These are phyloP conservation scores for Temnopleurus reevesii DNA, from an alignment of 53 echinoderm and acorn worm species.

Conservation along the genomic window DNA sequence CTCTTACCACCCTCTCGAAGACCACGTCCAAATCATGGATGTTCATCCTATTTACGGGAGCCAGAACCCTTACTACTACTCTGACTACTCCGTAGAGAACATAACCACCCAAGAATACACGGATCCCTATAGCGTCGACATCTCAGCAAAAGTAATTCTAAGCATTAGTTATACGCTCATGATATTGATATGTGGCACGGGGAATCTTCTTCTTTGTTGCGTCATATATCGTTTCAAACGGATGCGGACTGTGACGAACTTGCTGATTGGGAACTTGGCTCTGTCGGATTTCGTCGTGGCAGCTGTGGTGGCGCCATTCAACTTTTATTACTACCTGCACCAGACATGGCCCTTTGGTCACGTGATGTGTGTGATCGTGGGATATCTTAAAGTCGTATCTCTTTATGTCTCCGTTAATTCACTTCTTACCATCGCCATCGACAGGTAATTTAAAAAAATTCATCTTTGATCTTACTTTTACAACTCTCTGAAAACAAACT, in stretches of 20 bases:
- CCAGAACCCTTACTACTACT: conserved; percentile 39
- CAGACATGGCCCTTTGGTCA: conserved; percentile 95
- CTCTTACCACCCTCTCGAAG: conserved; percentile 37
- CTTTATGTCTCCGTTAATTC: conserved; percentile 96
- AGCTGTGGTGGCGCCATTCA: conserved; percentile 85
- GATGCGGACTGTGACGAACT: conserved; percentile 95
- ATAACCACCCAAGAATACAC: not conserved
- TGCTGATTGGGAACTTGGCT: conserved; percentile 94
- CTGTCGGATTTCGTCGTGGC: conserved; percentile 94
- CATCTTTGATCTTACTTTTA: no score
- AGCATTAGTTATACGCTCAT: conserved; percentile 78
- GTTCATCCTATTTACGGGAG: not conserved
- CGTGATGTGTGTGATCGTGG: conserved; percentile 79
- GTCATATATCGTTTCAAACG: conserved; percentile 85
- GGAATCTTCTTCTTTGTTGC: conserved; percentile 87
- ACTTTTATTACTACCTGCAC: conserved; percentile 89
- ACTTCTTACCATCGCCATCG: conserved; percentile 87
- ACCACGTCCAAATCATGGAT: conserved; percentile 22
- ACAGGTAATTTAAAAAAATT: no score
- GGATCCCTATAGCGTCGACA: not conserved
- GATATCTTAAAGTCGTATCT: conserved; percentile 79
- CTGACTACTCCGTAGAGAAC: not conserved
- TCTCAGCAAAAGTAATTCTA: conserved; percentile 71
- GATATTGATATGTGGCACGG: conserved; percentile 86
- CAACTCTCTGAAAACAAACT: no score